phyloP scores from a whole-genome alignment of 2,797 vertebrate species.

The Clarias platycephalus region DNA sequence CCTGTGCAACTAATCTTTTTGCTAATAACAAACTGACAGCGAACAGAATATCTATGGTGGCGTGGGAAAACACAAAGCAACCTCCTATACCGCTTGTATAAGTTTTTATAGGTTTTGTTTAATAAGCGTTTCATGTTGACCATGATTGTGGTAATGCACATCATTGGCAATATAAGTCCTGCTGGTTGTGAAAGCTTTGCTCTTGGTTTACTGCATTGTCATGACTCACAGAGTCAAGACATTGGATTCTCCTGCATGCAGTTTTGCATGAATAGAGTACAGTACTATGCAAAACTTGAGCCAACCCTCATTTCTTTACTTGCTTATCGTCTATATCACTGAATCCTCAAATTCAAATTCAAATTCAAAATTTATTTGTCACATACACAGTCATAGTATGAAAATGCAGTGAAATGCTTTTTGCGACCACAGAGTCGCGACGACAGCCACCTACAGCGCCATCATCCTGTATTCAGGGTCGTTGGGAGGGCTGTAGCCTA shows the following conservation, averaged over 20 bases:
- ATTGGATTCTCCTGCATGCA: background rate
- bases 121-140: background rate
- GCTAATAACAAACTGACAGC: background rate
- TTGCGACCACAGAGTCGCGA: too few relatives aligned
- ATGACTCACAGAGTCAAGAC: too few relatives aligned
- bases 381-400: too few relatives aligned
- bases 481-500: too few relatives aligned
- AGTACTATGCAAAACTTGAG: too few relatives aligned
- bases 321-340: too few relatives aligned
- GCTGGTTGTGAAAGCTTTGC: background rate
- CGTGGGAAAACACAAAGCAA: background rate
- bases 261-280: background rate
- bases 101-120: background rate
- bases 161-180: background rate
- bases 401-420: too few relatives aligned
- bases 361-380: too few relatives aligned
- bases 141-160: background rate
- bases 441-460: too few relatives aligned
- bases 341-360: too few relatives aligned
- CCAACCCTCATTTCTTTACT: too few relatives aligned
- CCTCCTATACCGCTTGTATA: background rate
- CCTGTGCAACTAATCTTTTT: background rate
- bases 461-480: too few relatives aligned
- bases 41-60: background rate
- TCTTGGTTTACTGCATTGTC: background rate